Percentiles rank a stretch among this genome's conserved stretches.
Evolutionary conservation across 1,140 invertebrate species (phyloP).

Genomic region (Eupristina koningsbergeri): DNA sequence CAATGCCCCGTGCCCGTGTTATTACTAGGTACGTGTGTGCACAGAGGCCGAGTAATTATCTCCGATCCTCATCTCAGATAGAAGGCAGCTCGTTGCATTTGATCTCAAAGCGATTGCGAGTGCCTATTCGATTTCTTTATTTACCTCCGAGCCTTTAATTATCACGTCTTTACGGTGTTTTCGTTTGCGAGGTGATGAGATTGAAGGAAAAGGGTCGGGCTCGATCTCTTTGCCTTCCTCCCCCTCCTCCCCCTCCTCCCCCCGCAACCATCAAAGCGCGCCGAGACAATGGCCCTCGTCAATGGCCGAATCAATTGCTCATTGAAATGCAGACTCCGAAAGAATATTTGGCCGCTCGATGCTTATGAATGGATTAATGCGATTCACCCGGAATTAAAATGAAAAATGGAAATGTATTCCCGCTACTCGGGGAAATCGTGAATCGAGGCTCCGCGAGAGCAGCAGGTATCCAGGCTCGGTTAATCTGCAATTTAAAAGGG

Average conservation of each 20-base stretch:
- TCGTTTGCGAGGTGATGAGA: background rate
- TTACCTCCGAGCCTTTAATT: background rate
- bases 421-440: too few relatives aligned
- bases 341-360: too few relatives aligned
- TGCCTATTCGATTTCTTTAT: background rate
- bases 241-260: too few relatives aligned
- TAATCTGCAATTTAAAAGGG: too few relatives aligned
- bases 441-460: too few relatives aligned
- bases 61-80: background rate
- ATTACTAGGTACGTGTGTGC: background rate
- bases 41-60: background rate
- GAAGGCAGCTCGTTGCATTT: background rate
- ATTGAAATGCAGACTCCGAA: background rate
- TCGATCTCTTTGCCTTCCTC: too few relatives aligned
- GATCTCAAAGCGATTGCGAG: background rate
- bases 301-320: background rate
- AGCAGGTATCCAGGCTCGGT: too few relatives aligned
- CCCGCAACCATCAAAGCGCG: too few relatives aligned
- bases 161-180: background rate
- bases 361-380: too few relatives aligned
- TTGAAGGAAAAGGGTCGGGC: background rate
- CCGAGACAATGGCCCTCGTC: too few relatives aligned
- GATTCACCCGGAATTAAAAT: too few relatives aligned
- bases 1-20: slow-evolving; percentile 39
- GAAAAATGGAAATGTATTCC: background rate